These are phyloP conservation scores for Drosophila serrata DNA, from an alignment of 1,140 invertebrate species.

Conservation along the genomic window DNA sequence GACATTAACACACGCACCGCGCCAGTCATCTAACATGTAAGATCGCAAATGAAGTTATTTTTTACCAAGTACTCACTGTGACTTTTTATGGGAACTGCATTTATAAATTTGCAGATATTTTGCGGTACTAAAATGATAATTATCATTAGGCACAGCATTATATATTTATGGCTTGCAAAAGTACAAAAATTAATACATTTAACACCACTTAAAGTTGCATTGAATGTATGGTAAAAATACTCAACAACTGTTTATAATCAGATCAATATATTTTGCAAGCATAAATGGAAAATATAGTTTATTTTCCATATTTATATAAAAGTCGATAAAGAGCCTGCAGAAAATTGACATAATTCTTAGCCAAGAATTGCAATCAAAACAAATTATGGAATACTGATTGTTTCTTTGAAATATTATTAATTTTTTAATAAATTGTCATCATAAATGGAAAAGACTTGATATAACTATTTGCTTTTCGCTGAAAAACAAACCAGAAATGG, in stretches of 20 bases:
- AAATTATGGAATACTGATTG: background rate
- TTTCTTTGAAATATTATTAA: too few species aligned
- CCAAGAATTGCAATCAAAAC: background rate
- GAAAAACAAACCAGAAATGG: too few species aligned
- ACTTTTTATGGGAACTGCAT: constrained; percentile 1
- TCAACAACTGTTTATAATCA: constrained; percentile 1
- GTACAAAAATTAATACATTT: background rate
- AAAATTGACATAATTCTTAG: too few species aligned
- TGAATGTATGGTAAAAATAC: background rate
- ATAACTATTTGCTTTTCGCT: background rate
- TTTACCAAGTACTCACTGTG: background rate
- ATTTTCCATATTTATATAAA: background rate
- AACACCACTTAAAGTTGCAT: background rate
- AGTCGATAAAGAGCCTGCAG: background rate
- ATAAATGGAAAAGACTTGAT: background rate
- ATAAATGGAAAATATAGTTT: background rate
- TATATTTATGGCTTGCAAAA: background rate
- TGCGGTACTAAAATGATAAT: background rate
- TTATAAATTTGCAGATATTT: background rate
- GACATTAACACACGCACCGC: constrained; percentile 19
- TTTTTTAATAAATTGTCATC: background rate
- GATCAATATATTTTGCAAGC: constrained; percentile 1
- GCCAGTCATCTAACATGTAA: background rate
- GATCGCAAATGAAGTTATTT: constrained; percentile 34
- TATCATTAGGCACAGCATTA: background rate